Conservation (phyloP, 1,140 invertebrate genomes). For the Mya arenaria region DNA sequence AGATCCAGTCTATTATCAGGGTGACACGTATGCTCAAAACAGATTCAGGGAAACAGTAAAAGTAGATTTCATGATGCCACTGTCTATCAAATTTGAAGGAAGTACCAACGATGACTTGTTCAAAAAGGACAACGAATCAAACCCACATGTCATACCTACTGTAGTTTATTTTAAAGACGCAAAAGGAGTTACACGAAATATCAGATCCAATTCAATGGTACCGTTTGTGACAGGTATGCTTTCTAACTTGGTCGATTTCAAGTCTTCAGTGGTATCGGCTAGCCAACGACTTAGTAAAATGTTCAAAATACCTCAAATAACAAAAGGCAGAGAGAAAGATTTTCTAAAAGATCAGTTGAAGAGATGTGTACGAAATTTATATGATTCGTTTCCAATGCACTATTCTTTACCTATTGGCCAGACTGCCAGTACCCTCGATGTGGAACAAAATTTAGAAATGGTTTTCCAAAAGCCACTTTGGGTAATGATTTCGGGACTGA, state of each 20-base stretch:
- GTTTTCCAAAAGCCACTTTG: slow-evolving; percentile 9
- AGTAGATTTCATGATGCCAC: slow-evolving; percentile 18
- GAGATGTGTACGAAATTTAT: neutral
- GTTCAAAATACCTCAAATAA: slow-evolving; percentile 8
- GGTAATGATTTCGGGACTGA: slow-evolving; percentile 3
- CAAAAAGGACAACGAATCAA: slow-evolving; percentile 8
- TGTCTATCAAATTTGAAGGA: neutral
- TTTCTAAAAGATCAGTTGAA: neutral
- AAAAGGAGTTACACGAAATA: slow-evolving; percentile 1
- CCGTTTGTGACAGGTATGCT: slow-evolving; percentile 6
- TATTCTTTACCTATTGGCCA: neutral
- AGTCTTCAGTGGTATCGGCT: neutral
- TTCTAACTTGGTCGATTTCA: neutral
- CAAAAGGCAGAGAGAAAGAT: slow-evolving; percentile 15
- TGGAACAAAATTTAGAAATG: neutral
- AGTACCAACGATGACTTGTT: neutral
- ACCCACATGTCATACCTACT: neutral
- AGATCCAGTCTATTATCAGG: slow-evolving; percentile 15
- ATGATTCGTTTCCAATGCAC: slow-evolving; percentile 3
- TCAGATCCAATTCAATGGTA: neutral
- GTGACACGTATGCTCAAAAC: neutral
- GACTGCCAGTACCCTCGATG: neutral
- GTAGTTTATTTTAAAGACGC: slow-evolving; percentile 12
- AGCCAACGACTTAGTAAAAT: neutral
- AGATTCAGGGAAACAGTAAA: slow-evolving; percentile 5